Evolutionary conservation across 2,888 invertebrate genomes (phyloP).

Genomic region (Elegia similella): DNA sequence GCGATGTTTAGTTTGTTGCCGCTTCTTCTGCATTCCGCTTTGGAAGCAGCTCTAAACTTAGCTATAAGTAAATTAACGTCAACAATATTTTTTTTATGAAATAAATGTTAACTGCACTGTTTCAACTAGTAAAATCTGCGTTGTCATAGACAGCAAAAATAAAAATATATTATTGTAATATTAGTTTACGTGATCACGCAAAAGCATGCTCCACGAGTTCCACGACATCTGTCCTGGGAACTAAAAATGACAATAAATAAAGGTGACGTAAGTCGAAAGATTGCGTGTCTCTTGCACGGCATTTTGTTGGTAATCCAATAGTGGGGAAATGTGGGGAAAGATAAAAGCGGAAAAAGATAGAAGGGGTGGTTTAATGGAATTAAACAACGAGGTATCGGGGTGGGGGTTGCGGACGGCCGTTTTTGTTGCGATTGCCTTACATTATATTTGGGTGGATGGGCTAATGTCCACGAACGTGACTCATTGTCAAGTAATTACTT

Average conservation of each 20-base stretch:
- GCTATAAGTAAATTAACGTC: too few relatives aligned
- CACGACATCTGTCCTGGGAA: constrained; percentile 33
- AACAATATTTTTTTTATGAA: too few relatives aligned
- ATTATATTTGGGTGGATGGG: constrained; percentile 31
- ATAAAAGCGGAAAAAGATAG: constrained; percentile 77
- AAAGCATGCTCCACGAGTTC: constrained; percentile 29
- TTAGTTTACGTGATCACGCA: constrained; percentile 1
- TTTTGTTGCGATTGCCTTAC: constrained; percentile 57
- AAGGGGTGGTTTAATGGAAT: constrained; percentile 81
- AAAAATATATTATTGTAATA: too few relatives aligned
- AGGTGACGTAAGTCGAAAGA: constrained; percentile 61
- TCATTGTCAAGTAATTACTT: constrained; percentile 11
- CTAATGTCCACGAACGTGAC: background rate
- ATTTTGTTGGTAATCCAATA: constrained; percentile 78
- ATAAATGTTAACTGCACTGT: too few relatives aligned
- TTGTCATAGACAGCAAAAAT: too few relatives aligned
- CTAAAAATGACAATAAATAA: constrained; percentile 50
- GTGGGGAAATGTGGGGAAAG: constrained; percentile 52
- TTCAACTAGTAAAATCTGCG: too few relatives aligned
- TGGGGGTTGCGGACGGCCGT: constrained; percentile 39
- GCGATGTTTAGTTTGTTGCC: too few relatives aligned
- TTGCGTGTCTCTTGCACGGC: constrained; percentile 74
- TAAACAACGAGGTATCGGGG: constrained; percentile 60
- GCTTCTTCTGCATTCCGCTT: too few relatives aligned
- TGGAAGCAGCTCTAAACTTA: too few relatives aligned